Evolutionary conservation across 2,113 vertebrate genomes (phyloP).

Genomic region (Myanophis thanlyinensis): DNA sequence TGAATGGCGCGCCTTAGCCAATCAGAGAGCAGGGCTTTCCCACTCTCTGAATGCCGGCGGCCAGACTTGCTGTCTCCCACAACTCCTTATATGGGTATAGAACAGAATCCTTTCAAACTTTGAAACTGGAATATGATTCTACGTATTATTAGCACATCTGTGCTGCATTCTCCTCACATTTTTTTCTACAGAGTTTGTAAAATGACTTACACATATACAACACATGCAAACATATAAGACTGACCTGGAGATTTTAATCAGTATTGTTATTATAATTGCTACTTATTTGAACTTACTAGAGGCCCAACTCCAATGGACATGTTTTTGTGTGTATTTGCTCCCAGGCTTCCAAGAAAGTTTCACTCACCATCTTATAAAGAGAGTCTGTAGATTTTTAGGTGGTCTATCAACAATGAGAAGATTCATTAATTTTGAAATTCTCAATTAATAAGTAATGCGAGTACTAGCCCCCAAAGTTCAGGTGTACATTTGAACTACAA

Average conservation of each 20-base stretch:
- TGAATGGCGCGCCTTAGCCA: too few relatives aligned
- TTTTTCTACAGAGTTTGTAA: not conserved
- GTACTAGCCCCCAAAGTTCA: not conserved
- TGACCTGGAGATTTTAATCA: not conserved
- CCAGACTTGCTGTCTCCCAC: too few relatives aligned
- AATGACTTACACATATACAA: not conserved
- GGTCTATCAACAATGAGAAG: not conserved
- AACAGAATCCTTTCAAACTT: not conserved
- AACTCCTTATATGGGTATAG: too few relatives aligned
- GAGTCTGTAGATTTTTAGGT: not conserved
- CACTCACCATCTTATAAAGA: not conserved
- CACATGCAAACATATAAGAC: not conserved
- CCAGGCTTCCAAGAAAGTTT: not conserved
- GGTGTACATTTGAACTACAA: not conserved
- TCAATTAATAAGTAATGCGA: not conserved
- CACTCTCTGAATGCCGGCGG: too few relatives aligned
- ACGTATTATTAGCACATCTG: not conserved
- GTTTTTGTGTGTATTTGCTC: not conserved
- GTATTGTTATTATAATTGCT: not conserved
- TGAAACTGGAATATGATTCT: not conserved
- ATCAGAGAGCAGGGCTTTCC: too few relatives aligned
- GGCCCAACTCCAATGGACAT: not conserved
- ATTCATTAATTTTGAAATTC: not conserved
- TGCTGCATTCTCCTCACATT: not conserved
- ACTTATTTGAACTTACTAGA: not conserved